Base-by-base conservation (phyloP, 2,888 invertebrate species). In the Galerucella nymphaeae region DNA sequence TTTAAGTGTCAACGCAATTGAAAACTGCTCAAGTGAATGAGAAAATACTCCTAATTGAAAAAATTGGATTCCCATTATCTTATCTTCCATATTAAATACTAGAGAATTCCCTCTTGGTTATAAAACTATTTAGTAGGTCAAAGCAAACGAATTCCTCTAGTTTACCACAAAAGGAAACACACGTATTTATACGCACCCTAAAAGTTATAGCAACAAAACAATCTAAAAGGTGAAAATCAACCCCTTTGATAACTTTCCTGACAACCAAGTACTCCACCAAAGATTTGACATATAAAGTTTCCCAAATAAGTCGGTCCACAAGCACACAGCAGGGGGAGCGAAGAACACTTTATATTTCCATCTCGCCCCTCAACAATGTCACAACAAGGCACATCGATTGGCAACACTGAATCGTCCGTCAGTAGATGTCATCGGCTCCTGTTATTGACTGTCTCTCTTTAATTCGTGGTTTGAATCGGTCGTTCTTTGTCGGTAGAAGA, bases 351-450 rank as follows among this genome's bases (percentile, higher is more conserved):
- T 76, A 79, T 76, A 77, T 50, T 69, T 62, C 62, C 42, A 23
- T 76, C 75, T 77, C 77, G 75, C 80, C 78, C 79, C 80, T 79
- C 77, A 76, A 78, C 77, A 71, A 74, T 80, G 80, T 82, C 81
- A 81, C 79, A 79, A 81, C 80, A 81, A 80, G 79, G 77, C 79
- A 78, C 81, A 81, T 82, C 83, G 82, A 84, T 84, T 83, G 83
- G 81, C 66, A 76, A 80, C 82, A 81, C 82, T 80, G 82, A 81
- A 82, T 82, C 82, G 83, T 82, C 83, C 79, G 83, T 83, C 82
- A 82, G 78, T 63, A 77, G 79, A 77, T 81, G 82, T 83, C 84
- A 84, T 82, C 82, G 78, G 76, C 78, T 78, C 76, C 71, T 59
- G 23, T n/a, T n/a, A n/a, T 38, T 14, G 20, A 68, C 18, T 65